These are phyloP conservation scores for Gallinago undulata DNA, from an alignment of 2,113 vertebrate genomes.

Conservation along the genomic window DNA sequence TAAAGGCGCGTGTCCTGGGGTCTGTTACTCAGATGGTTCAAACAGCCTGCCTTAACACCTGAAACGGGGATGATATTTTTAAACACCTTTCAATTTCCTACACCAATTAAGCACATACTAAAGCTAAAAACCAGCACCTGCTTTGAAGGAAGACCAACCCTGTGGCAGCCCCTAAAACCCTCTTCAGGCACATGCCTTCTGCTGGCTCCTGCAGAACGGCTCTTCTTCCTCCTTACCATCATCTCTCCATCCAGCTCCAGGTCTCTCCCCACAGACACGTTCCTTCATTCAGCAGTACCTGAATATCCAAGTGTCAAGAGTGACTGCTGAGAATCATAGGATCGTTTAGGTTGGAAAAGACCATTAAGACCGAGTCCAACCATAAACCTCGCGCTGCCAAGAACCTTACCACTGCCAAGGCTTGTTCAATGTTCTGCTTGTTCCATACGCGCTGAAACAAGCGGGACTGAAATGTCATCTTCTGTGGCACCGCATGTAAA, in stretches of 20 bases:
- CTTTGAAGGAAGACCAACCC: background rate
- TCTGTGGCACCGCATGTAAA: background rate
- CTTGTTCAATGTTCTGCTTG: background rate
- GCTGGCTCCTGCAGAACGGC: background rate
- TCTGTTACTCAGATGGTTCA: background rate
- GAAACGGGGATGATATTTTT: accelerated
- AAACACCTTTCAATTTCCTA: background rate
- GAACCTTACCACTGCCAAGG: background rate
- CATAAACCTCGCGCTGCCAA: background rate
- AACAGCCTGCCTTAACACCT: background rate
- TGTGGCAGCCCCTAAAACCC: background rate
- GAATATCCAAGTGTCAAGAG: background rate
- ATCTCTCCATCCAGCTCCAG: background rate
- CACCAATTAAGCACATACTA: background rate
- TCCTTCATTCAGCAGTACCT: background rate
- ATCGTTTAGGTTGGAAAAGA: background rate
- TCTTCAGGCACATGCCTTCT: background rate
- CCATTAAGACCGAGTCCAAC: background rate
- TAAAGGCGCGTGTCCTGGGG: background rate
- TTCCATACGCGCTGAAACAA: background rate
- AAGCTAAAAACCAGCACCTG: background rate
- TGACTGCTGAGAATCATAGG: background rate
- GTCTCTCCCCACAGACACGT: background rate
- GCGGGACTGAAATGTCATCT: background rate
- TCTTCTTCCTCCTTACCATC: background rate